Percentiles rank a stretch among this genome's conserved stretches.
These are phyloP conservation scores for Platichthys stellatus DNA, from an alignment of 2,113 vertebrate genomes.

Conservation along the genomic window DNA sequence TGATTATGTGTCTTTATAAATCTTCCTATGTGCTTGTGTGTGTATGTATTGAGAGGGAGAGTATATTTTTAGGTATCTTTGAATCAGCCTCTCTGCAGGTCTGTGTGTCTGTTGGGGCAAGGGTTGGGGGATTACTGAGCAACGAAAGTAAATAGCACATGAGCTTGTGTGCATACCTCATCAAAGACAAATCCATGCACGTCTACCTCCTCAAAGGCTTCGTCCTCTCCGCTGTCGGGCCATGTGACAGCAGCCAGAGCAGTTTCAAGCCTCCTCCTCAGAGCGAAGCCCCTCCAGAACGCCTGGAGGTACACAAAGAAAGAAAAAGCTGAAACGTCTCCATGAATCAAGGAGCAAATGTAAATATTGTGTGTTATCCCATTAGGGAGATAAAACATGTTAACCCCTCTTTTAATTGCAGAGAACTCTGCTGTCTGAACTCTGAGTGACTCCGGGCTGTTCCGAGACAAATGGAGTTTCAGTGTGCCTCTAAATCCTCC, in stretches of 20 bases:
- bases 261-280: conserved; percentile 88
- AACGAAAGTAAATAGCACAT: conserved; percentile 34
- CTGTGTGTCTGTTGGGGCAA: background rate
- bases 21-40: background rate
- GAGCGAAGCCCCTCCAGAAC: conserved; percentile 89
- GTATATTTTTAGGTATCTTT: background rate
- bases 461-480: conserved; percentile 93
- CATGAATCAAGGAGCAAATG: conserved; percentile 88
- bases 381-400: conserved; percentile 96
- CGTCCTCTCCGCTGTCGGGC: conserved; percentile 79
- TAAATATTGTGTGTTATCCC: conserved; percentile 93
- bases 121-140: background rate
- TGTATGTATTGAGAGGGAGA: background rate
- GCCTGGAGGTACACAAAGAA: conserved; percentile 88
- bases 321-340: conserved; percentile 40
- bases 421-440: conserved; percentile 95
- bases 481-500: conserved; percentile 88
- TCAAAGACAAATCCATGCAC: conserved; percentile 87
- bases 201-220: conserved; percentile 90
- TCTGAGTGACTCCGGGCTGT: conserved; percentile 91
- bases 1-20: background rate
- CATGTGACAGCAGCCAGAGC: conserved; percentile 81
- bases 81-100: background rate
- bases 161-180: conserved; percentile 84
- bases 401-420: conserved; percentile 89